Base-by-base conservation (phyloP, 2,888 invertebrate species). In the Scaptomyza reducta region DNA sequence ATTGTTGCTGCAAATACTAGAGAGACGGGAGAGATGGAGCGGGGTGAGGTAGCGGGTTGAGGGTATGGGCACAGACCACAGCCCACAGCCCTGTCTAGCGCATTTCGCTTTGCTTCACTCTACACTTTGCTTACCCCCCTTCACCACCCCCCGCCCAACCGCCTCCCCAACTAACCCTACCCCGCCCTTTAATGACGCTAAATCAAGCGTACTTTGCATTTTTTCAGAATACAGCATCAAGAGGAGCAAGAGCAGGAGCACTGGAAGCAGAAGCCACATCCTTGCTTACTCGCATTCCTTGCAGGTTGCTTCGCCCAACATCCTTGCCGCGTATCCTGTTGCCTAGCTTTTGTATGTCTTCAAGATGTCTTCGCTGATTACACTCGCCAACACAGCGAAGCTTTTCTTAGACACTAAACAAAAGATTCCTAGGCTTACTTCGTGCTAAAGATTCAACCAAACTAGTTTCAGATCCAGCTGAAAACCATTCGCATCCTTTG, bases 131-230 rank as follows among this genome's bases (percentile, higher is more conserved):
- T 35, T 7, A 35, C 6, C 14, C 7, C 14, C 38, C 27, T 27
- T 27, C 27, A 1, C 14, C 7, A n/a, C 35, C n/a, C 3, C 16
- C 40, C 18, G 6, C 11, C 2, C 18, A 10, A 11, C 13, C 16
- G 1, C 9, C 18, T 3, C 22, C 14, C 16, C 18, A 11, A 6
- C 2, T 10, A 10, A 11, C 13, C 16, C 22, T 2, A 4, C 6
- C 6, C 6, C 6, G 6, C 69, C 60, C 67, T 82, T 87, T 87
- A 87, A 87, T 83, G 79, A 85, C 74, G 78, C 83, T 79, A 87
- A 87, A 87, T 87, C 88, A 87, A 85, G 87, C 88, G 85, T 79
- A 70, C 76, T 84, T 75, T 82, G 84, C 78, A 80, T 81, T 82
- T 82, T 84, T 33, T 79, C 67, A 71, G 57, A 68, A 63, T 14